Evolutionary conservation across 2,888 invertebrate genomes (phyloP).

Genomic region (Cephus pulcher): DNA sequence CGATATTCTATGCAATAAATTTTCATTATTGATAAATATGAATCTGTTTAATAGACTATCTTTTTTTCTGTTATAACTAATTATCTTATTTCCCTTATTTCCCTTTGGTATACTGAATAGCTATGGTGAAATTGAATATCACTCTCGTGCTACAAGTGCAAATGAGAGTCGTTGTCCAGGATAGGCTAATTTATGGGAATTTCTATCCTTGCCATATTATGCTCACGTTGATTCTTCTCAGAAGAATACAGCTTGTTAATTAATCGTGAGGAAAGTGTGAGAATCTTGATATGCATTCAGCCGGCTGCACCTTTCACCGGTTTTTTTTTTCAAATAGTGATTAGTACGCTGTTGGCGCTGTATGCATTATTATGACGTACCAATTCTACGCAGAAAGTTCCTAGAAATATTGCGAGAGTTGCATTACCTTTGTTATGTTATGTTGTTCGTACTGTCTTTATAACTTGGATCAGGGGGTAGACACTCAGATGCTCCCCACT

Average conservation of each 20-base stretch:
- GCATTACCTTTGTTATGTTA: background rate
- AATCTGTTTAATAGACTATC: background rate
- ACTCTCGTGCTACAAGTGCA: conserved; percentile 28
- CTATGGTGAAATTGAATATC: conserved; percentile 37
- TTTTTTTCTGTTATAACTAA: background rate
- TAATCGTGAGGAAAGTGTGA: conserved; percentile 50
- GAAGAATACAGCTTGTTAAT: background rate
- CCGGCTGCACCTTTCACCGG: conserved; percentile 39
- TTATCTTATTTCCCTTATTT: too few species aligned
- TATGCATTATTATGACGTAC: background rate
- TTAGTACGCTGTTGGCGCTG: background rate
- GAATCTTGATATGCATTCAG: conserved; percentile 30
- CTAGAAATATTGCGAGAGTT: background rate
- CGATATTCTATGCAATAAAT: background rate
- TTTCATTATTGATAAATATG: background rate
- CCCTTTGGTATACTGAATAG: conserved; percentile 15
- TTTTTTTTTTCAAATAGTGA: conserved; percentile 26
- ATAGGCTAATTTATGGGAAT: conserved; percentile 43
- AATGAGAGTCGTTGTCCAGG: conserved; percentile 34
- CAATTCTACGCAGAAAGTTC: background rate
- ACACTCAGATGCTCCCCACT: too few species aligned
- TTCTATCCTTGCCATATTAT: conserved; percentile 20
- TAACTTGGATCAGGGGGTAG: conserved; percentile 4
- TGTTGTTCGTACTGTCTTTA: background rate
- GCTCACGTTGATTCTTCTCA: background rate